Evolutionary conservation across 2,888 invertebrate species (phyloP).

Genomic region (Synanthedon andrenaeformis): DNA sequence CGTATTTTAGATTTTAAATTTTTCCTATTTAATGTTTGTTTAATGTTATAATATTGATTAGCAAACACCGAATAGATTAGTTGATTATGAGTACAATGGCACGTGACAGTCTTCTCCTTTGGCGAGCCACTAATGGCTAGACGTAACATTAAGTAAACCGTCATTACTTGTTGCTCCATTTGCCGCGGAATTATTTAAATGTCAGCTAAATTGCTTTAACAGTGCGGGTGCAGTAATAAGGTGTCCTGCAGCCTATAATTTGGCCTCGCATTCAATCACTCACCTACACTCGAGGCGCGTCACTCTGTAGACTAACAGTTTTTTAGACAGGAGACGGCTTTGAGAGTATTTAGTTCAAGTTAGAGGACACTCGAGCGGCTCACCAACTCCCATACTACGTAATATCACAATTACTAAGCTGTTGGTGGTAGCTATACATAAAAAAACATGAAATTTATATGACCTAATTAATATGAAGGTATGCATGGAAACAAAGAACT

Average conservation of each 20-base stretch:
- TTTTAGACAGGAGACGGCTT: background rate
- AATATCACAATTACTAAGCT: no score
- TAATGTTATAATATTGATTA: background rate
- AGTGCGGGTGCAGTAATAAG: slow-evolving; percentile 62
- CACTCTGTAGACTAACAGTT: slow-evolving; percentile 17
- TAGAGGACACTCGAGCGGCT: no score
- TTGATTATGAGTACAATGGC: background rate
- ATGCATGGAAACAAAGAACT: no score
- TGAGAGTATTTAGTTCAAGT: background rate
- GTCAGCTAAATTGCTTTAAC: slow-evolving; percentile 68
- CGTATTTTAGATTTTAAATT: slow-evolving; percentile 4
- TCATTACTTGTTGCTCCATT: slow-evolving; percentile 44
- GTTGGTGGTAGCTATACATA: no score
- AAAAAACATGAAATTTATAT: no score
- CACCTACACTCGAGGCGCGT: slow-evolving; percentile 27
- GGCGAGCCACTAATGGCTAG: slow-evolving; percentile 1
- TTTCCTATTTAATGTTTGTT: no score
- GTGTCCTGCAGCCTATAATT: slow-evolving; percentile 61
- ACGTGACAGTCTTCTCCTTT: slow-evolving; percentile 3
- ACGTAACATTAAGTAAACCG: slow-evolving; percentile 36
- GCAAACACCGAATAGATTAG: background rate
- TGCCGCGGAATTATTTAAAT: slow-evolving; percentile 62
- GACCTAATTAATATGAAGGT: no score
- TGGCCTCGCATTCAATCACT: slow-evolving; percentile 63
- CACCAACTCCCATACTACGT: no score